Base-by-base conservation (phyloP, 2,113 vertebrate genomes). In the Uria aalge region DNA sequence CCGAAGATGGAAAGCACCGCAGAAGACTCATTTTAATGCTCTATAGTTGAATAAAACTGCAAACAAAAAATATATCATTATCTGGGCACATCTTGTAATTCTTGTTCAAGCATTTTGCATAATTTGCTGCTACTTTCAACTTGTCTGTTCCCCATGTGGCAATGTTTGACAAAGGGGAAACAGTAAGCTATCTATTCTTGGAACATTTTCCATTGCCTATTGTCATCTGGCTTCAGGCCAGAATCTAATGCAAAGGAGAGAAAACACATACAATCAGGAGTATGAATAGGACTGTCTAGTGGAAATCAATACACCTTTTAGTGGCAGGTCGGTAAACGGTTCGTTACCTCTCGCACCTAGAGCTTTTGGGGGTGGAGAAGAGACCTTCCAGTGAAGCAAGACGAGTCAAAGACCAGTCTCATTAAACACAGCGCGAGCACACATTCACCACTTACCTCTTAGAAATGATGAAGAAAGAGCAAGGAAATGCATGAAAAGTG, bases 51-150 rank as follows among this genome's bases (percentile, higher is more conserved):
- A 85, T 72, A 85, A 91, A 80, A 78, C 57, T 5, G 2, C 73
- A 92, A 85, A 96, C 85, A 95, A 95, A 74, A 95, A 72, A 53
- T 89, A 27, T 92, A 82, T 97, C 66, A 97, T 97, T 94, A 94
- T 91, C 92, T 85, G n/a, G 56, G 88, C 92, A 95, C 75, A 94
- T 96, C 73, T 91, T 96, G 95, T 95, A 85, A 92, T 91, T 87
- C 83, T 92, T 71, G 62, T 84, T 94, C 77, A 63, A 90, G 64
- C 45, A 29, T 63, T 96, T 92, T 94, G 86, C 24, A 80, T 93
- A 91, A 97, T 96, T 96, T 95, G 71, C 87, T 91, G 69, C 73
- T 91, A 60, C 94, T 96, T 97, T 91, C 89, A 94, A 92, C 71
- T 92, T 88, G 43, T 85, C 76, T 57, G 53, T 92, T 88, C 76